These are phyloP conservation scores for Pocillopora damicornis DNA, from an alignment of 64 coral and sea anemone species.

Conservation along the genomic window DNA sequence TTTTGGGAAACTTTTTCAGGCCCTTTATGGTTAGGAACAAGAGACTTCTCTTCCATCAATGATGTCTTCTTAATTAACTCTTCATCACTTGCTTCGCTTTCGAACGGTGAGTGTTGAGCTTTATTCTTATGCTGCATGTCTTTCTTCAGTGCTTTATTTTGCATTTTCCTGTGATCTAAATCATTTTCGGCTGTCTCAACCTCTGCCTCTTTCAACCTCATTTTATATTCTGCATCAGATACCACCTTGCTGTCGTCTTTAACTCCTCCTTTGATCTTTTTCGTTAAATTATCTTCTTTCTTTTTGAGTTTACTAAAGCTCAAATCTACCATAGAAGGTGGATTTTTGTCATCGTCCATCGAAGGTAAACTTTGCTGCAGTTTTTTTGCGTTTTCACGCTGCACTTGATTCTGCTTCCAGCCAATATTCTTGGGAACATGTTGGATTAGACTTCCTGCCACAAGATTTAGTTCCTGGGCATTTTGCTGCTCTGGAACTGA, in stretches of 20 bases:
- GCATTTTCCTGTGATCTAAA: neutral
- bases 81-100: neutral
- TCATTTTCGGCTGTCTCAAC: constrained; percentile 4
- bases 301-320: neutral
- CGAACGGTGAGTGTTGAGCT: neutral
- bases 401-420: neutral
- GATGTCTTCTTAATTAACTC: neutral
- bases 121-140: neutral
- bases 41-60: neutral
- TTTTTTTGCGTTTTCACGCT: neutral
- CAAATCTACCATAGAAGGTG: neutral
- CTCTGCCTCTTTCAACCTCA: neutral
- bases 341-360: neutral
- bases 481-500: constrained; percentile 10
- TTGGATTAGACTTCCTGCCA: constrained; percentile 7
- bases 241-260: neutral
- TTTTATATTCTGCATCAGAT: neutral
- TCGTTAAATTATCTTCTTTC: neutral
- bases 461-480: constrained; percentile 19
- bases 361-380: neutral
- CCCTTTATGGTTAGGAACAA: neutral
- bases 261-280: neutral
- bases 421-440: neutral
- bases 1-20: neutral
- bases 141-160: neutral